phyloP scores from a whole-genome alignment of 2,113 vertebrate genomes.

The Megaleporinus macrocephalus region DNA sequence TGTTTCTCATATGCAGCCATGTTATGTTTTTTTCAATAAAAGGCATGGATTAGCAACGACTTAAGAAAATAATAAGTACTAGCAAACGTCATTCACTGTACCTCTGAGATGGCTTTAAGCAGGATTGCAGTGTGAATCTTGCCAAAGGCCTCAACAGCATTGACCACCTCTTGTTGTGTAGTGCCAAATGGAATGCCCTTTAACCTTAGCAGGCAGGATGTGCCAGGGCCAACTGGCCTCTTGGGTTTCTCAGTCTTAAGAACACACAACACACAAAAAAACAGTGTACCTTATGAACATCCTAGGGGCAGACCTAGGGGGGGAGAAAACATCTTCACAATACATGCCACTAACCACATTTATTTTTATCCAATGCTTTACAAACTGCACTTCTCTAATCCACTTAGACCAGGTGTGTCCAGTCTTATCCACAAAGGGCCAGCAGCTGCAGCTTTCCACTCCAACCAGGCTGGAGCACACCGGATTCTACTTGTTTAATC shows the following conservation, averaged over 20 bases:
- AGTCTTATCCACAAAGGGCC: too few species aligned
- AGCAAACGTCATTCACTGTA: conserved; percentile 44
- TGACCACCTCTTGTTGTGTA: conserved; percentile 77
- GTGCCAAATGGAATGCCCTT: conserved; percentile 75
- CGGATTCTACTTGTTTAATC: too few species aligned
- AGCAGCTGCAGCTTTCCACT: too few species aligned
- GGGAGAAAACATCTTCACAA: too few species aligned
- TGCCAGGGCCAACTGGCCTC: conserved; percentile 43
- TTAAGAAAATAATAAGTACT: background rate
- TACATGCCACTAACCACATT: too few species aligned
- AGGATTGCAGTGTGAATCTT: conserved; percentile 78
- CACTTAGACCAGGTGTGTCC: too few species aligned
- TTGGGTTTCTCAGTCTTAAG: conserved; percentile 45
- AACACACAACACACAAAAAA: background rate
- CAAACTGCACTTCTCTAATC: too few species aligned
- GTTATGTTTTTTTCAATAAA: too few species aligned
- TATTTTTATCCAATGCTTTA: too few species aligned
- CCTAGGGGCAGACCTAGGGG: background rate
- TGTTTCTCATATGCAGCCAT: too few species aligned
- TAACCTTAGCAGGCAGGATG: conserved; percentile 49
- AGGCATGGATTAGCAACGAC: too few species aligned
- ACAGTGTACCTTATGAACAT: background rate
- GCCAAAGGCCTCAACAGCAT: conserved; percentile 80
- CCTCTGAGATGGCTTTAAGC: conserved; percentile 78
- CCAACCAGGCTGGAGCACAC: too few species aligned